phyloP scores from a whole-genome alignment of 2,113 vertebrate genomes.

The Ellobius talpinus region DNA sequence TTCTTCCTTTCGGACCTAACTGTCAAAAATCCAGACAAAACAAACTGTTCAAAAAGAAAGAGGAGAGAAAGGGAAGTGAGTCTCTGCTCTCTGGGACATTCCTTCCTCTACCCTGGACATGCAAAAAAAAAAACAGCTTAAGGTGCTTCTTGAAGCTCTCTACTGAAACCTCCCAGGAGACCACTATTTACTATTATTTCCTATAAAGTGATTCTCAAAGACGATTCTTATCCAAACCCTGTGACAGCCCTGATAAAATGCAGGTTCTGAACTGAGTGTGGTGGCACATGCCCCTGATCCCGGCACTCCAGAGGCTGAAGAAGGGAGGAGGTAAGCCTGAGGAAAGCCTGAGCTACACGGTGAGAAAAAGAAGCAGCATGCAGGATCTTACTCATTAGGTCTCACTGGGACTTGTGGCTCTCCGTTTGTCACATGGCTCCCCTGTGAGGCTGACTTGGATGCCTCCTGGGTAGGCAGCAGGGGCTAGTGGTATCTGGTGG shows the following conservation, averaged over 20 bases:
- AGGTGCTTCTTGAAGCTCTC: neutral
- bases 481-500: neutral
- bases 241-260: neutral
- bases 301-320: neutral
- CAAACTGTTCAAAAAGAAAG: conserved; percentile 69
- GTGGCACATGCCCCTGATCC: neutral
- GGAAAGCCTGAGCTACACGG: too few relatives aligned
- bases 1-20: conserved; percentile 53
- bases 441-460: neutral
- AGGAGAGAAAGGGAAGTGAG: neutral
- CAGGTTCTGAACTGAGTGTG: neutral
- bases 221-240: neutral
- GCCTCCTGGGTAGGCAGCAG: neutral
- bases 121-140: neutral
- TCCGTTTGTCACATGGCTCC: neutral
- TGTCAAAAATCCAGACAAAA: conserved; percentile 73
- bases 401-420: neutral
- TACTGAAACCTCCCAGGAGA: neutral
- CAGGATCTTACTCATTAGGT: neutral
- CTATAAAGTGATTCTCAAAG: neutral
- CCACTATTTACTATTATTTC: neutral
- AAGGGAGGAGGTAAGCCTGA: neutral
- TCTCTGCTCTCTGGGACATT: neutral
- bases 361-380: neutral
- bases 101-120: neutral